Conservation (phyloP, 2,797 vertebrate genomes). For the Cynopterus sphinx region DNA sequence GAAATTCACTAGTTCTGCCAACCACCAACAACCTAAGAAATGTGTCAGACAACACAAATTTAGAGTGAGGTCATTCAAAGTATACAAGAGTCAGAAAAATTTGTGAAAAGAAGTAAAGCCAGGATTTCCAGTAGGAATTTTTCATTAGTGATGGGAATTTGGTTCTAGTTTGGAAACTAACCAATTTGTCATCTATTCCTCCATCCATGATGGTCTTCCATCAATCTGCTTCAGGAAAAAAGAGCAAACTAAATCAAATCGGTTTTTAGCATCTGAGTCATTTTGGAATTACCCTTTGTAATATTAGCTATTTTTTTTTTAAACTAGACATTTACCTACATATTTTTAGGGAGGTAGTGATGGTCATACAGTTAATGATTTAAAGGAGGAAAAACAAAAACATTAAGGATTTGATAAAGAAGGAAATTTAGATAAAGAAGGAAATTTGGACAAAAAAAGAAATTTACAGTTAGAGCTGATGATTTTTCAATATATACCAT, state of each 20-base stretch:
- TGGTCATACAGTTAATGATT: conserved; percentile 23
- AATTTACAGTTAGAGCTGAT: conserved; percentile 53
- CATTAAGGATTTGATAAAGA: conserved; percentile 52
- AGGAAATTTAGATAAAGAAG: conserved; percentile 65
- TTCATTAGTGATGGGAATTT: conserved; percentile 57
- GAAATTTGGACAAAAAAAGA: conserved; percentile 58
- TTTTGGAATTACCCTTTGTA: conserved; percentile 38
- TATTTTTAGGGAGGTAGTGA: conserved; percentile 24
- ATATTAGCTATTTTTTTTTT: neutral
- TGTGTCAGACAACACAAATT: conserved; percentile 81
- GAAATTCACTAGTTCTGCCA: conserved; percentile 91
- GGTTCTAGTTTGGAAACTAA: conserved; percentile 55
- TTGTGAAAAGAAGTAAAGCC: conserved; percentile 81
- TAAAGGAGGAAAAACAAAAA: conserved; percentile 57
- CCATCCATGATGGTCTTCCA: conserved; percentile 2
- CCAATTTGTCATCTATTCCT: conserved; percentile 57
- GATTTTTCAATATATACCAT: neutral
- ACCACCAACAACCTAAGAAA: conserved; percentile 83
- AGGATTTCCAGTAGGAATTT: conserved; percentile 85
- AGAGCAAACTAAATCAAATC: conserved; percentile 69
- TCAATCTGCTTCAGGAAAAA: conserved; percentile 64
- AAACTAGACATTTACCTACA: conserved; percentile 46
- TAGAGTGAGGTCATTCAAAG: conserved; percentile 81
- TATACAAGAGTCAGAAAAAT: conserved; percentile 80
- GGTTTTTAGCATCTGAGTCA: conserved; percentile 51